Conservation (phyloP, 2,113 vertebrate genomes). For the Prunella himalayana region DNA sequence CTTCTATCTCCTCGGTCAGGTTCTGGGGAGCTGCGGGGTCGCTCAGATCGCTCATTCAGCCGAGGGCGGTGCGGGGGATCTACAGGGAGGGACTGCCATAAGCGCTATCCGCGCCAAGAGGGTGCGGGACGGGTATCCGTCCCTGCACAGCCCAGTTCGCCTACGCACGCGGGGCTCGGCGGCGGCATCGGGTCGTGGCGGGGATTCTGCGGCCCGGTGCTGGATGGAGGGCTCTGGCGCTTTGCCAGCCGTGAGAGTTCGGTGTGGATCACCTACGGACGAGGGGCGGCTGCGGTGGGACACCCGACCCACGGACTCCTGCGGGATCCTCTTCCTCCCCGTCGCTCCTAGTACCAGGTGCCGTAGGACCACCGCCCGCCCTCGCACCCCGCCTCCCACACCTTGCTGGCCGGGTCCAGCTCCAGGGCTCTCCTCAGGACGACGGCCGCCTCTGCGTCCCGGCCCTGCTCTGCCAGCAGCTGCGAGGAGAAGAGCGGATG, state of each 20-base stretch:
- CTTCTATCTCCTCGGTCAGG: background rate
- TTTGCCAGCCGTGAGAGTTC: conserved; percentile 80
- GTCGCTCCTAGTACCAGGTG: background rate
- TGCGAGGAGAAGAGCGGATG: conserved; percentile 17
- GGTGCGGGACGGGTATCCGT: background rate
- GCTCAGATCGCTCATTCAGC: background rate
- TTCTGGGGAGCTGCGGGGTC: background rate
- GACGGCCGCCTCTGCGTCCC: conserved; percentile 78
- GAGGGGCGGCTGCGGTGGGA: background rate
- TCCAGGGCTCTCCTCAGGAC: conserved; percentile 80
- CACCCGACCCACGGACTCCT: background rate
- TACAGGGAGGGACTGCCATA: background rate
- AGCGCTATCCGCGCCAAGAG: background rate
- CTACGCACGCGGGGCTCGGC: background rate
- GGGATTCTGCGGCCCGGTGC: background rate
- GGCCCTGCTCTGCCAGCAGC: conserved; percentile 80
- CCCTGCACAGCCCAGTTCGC: too few species aligned
- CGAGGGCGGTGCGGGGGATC: background rate
- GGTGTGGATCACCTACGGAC: conserved; percentile 65
- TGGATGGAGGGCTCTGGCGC: conserved; percentile 50
- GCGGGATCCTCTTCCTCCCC: background rate
- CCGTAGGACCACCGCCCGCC: background rate
- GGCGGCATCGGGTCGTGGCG: background rate
- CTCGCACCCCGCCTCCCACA: background rate
- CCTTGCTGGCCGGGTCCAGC: conserved; percentile 84